These are phyloP conservation scores for Belgica antarctica DNA, from an alignment of 2,888 invertebrate genomes.

Conservation along the genomic window DNA sequence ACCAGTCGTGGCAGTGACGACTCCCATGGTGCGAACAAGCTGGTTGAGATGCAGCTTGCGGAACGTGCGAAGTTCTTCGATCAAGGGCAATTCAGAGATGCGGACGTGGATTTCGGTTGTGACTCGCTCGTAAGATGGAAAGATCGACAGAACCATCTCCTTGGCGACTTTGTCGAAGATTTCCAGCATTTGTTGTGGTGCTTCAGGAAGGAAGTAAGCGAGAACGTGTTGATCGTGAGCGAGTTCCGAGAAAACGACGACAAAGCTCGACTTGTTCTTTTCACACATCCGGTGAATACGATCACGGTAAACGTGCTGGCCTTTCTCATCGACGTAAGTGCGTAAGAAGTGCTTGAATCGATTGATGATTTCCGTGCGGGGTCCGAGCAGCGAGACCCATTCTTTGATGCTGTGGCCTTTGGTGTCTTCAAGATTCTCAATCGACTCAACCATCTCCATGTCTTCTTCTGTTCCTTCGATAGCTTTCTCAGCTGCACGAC, in stretches of 20 bases:
- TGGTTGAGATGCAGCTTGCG: constrained; percentile 89
- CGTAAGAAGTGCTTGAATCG: constrained; percentile 89
- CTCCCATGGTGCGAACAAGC: constrained; percentile 87
- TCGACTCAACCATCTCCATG: constrained; percentile 85
- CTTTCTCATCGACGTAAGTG: constrained; percentile 82
- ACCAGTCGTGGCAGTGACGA: constrained; percentile 93
- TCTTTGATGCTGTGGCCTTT: constrained; percentile 92
- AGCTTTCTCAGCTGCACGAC: constrained; percentile 82
- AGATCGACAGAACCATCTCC: constrained; percentile 87
- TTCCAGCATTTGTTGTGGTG: constrained; percentile 93
- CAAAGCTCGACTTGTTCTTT: constrained; percentile 82
- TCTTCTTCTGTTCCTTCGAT: constrained; percentile 87
- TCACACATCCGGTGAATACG: constrained; percentile 94
- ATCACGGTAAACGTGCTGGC: constrained; percentile 86
- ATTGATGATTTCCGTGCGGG: constrained; percentile 93
- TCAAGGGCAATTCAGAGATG: constrained; percentile 90
- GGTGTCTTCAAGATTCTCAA: constrained; percentile 83
- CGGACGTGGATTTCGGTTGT: constrained; percentile 91
- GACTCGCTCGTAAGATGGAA: constrained; percentile 93
- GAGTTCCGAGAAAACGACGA: constrained; percentile 88
- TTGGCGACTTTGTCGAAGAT: constrained; percentile 95
- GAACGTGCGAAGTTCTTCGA: constrained; percentile 93
- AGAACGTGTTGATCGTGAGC: constrained; percentile 89
- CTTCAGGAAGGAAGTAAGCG: constrained; percentile 96
- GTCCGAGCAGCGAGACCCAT: constrained; percentile 95